Evolutionary conservation across 2,113 vertebrate species (phyloP).

Genomic region (Seriola rivoliana): DNA sequence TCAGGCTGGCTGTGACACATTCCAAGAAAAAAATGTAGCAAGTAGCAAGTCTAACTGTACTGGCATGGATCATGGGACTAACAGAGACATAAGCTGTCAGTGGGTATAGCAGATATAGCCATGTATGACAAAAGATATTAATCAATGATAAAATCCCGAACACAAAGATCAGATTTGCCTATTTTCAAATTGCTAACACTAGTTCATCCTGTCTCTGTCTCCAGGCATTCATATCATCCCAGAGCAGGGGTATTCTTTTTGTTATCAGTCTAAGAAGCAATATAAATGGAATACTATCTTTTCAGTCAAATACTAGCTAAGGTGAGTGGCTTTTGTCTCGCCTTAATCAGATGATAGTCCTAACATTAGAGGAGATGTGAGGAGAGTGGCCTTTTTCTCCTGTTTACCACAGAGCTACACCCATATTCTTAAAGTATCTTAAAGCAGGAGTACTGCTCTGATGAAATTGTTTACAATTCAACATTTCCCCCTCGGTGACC

Average conservation of each 20-base stretch:
- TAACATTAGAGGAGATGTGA: conserved; percentile 18
- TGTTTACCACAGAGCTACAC: conserved; percentile 35
- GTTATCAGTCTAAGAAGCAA: conserved; percentile 65
- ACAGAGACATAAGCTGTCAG: conserved; percentile 9
- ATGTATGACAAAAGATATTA: background rate
- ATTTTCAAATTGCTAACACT: conserved; percentile 4
- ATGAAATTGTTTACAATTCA: conserved; percentile 62
- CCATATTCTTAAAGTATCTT: conserved; percentile 46
- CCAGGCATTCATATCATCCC: background rate
- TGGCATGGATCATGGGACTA: conserved; percentile 57
- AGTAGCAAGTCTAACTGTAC: conserved; percentile 70
- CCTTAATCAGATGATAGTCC: conserved; percentile 58
- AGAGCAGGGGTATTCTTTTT: conserved; percentile 6
- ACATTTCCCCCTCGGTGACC: conserved; percentile 27
- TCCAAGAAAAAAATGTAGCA: conserved; percentile 42
- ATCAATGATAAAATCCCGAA: background rate
- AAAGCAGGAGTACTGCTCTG: conserved; percentile 37
- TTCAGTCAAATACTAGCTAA: conserved; percentile 25
- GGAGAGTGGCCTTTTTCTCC: conserved; percentile 35
- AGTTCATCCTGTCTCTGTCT: background rate
- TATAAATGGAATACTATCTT: conserved; percentile 54
- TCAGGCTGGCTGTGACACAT: conserved; percentile 73
- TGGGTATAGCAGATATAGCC: conserved; percentile 4
- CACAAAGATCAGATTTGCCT: background rate
- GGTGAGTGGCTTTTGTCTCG: conserved; percentile 31